These are phyloP conservation scores for Drosophila koepferae DNA, from an alignment of 2,888 invertebrate species.

Conservation along the genomic window DNA sequence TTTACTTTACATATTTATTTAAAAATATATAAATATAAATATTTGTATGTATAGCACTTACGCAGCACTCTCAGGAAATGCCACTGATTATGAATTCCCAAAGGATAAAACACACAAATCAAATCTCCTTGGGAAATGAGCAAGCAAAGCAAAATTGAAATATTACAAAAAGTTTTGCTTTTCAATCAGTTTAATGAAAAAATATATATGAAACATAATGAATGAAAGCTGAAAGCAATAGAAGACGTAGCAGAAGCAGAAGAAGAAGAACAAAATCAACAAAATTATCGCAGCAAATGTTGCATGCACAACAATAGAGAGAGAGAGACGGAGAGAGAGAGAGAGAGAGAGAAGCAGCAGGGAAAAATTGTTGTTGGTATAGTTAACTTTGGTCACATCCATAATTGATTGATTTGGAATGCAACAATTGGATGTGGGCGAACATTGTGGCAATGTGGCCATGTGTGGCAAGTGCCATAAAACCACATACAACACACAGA, in stretches of 20 bases:
- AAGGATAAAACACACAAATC: neutral
- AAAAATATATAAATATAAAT: neutral
- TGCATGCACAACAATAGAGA: constrained; percentile 1
- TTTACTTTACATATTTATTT: no score
- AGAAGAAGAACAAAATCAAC: constrained; percentile 9
- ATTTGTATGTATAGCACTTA: neutral
- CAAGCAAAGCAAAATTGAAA: neutral
- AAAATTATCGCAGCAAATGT: constrained; percentile 7
- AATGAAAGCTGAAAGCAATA: neutral
- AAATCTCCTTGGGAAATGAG: neutral
- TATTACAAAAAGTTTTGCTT: constrained; percentile 1
- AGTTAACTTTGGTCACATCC: constrained; percentile 55
- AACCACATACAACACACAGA: constrained; percentile 43
- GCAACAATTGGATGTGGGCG: constrained; percentile 66
- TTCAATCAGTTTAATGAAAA: constrained; percentile 32
- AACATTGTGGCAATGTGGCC: constrained; percentile 26
- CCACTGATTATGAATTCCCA: neutral
- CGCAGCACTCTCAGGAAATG: neutral
- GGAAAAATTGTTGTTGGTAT: constrained; percentile 37
- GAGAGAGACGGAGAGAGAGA: neutral
- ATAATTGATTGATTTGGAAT: constrained; percentile 73
- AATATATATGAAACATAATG: constrained; percentile 5
- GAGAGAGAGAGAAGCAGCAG: neutral
- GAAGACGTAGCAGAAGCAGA: neutral
- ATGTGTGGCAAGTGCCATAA: constrained; percentile 38